Evolutionary conservation across 2,113 vertebrate species (phyloP), one percentile per base, ranked within the genome.

Genomic region (Brienomyrus longianalis): DNA sequence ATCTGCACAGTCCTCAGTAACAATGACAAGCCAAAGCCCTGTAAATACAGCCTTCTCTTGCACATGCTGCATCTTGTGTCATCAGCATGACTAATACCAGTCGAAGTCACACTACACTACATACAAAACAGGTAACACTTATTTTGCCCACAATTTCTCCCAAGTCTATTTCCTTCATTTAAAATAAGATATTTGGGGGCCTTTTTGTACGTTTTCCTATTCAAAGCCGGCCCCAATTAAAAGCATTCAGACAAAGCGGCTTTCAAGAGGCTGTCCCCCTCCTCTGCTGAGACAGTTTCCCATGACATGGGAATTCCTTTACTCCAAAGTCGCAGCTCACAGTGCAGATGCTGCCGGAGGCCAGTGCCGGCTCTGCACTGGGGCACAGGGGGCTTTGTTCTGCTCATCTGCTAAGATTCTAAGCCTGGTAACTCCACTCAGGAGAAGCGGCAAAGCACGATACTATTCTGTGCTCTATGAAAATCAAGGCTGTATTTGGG

Each of bases 301-400:
- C 93, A 93, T 94, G 93, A 92, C 92, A 91, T 86, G 90, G 92
- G 92, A 93, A 93, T 93, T 91, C 92, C 92, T 93, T 93, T 87
- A 92, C 92, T 94, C 91, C 51, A 89, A 89, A 93, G 92, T 92
- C 90, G 91, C 77, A 51, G 89, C 52, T 90, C 66, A 80, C 13
- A 31, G 66, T n/a, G 80, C 39, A 74, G 90, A 88, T 89, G 84
- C 59, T 86, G 89, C 70, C 84, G n/a, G 83, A n/a, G 83, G 88
- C 59, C 87, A 86, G 66, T 86, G 56, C 54, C 27, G 48, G 83
- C 39, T 85, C 45, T 45, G 80, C 70, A 9, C 89, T 92, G 92
- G 93, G 90, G 91, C 51, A 59, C 90, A 89, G 93, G 91, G 91
- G 35, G 93, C 93, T 94, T 94, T 94, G 92, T 93, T 93, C 92